Conservation (phyloP, 2,113 vertebrate genomes). For the Boleophthalmus pectinirostris region DNA sequence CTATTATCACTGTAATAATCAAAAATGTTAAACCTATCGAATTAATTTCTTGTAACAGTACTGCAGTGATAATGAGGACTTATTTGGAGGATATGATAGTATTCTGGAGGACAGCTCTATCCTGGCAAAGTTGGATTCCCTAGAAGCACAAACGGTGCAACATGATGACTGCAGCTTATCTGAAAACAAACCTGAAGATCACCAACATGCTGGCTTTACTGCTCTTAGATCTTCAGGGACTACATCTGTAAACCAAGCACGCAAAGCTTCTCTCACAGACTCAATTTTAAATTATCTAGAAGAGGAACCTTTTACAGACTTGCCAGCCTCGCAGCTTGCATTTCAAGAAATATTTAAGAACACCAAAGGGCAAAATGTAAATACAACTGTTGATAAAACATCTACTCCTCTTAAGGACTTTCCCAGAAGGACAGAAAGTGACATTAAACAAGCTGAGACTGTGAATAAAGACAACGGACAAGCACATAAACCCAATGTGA, state of each 20-base stretch:
- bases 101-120: slow-evolving; percentile 81
- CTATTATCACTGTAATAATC: not conserved
- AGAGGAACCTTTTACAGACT: slow-evolving; percentile 65
- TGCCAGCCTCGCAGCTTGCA: slow-evolving; percentile 82
- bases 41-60: slow-evolving; percentile 67
- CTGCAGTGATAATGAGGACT: slow-evolving; percentile 82
- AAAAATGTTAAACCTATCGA: slow-evolving; percentile 3
- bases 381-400: slow-evolving; percentile 24
- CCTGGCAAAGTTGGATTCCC: slow-evolving; percentile 77
- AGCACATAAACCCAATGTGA: slow-evolving; percentile 22
- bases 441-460: not conserved
- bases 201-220: not conserved
- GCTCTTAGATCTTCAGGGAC: not conserved
- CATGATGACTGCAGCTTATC: not conserved
- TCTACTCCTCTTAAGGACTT: slow-evolving; percentile 41
- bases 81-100: slow-evolving; percentile 88
- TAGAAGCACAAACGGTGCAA: slow-evolving; percentile 66
- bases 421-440: not conserved
- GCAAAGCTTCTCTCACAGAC: slow-evolving; percentile 19
- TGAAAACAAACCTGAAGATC: not conserved
- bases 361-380: slow-evolving; percentile 22
- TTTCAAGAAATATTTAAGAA: slow-evolving; percentile 50
- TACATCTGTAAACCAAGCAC: not conserved
- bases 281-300: slow-evolving; percentile 50
- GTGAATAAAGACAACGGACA: not conserved